These are phyloP conservation scores for Hybos culiciformis DNA, from an alignment of 2,888 invertebrate genomes.

Conservation along the genomic window DNA sequence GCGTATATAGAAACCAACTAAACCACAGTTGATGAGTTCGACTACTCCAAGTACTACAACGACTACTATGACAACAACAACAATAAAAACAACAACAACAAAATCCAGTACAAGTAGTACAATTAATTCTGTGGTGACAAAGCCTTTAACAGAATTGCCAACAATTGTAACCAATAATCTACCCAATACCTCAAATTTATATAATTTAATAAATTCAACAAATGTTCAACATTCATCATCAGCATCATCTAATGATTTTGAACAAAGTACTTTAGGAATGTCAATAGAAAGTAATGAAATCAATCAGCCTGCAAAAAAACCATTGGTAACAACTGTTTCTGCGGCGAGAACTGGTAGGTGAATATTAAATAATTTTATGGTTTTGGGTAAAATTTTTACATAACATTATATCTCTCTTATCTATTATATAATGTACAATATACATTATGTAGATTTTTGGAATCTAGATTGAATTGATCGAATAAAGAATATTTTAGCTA, in stretches of 20 bases:
- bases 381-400: no score
- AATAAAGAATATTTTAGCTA: no score
- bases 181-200: background rate
- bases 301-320: slow-evolving; percentile 18
- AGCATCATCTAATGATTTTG: background rate
- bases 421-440: no score
- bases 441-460: no score
- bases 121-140: slow-evolving; percentile 5
- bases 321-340: slow-evolving; percentile 27
- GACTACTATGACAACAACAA: slow-evolving; percentile 5
- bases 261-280: slow-evolving; percentile 4
- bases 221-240: slow-evolving; percentile 27
- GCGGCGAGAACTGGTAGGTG: slow-evolving; percentile 35
- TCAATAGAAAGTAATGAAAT: slow-evolving; percentile 34
- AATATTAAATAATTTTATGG: background rate
- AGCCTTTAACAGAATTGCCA: slow-evolving; percentile 1
- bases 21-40: slow-evolving; percentile 6
- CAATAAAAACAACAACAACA: slow-evolving; percentile 10
- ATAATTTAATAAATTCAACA: slow-evolving; percentile 13
- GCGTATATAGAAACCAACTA: slow-evolving; percentile 24
- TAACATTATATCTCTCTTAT: no score
- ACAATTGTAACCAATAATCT: background rate
- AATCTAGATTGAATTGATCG: no score
- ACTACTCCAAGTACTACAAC: slow-evolving; percentile 14
- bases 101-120: slow-evolving; percentile 3